phyloP scores from a whole-genome alignment of 2,888 invertebrate genomes.

The Athrips mouffetella region DNA sequence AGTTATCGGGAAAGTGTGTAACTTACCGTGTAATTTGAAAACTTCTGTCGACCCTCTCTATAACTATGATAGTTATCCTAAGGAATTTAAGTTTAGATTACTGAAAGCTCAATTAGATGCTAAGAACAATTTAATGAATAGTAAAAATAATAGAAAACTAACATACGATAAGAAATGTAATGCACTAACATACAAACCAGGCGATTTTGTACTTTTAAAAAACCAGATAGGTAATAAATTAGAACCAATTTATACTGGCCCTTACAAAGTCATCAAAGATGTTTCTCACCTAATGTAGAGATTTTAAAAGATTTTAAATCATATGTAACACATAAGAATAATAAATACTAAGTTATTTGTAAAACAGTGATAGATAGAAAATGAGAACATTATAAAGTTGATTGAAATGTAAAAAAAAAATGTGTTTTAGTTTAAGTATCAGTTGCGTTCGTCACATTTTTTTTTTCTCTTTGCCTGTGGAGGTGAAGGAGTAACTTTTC shows the following conservation, averaged over 20 bases:
- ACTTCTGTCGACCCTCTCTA: constrained; percentile 22
- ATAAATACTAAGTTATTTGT: no score
- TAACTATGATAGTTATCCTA: constrained; percentile 19
- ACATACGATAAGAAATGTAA: constrained; percentile 14
- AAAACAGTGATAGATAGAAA: no score
- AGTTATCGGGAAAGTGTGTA: constrained; percentile 24
- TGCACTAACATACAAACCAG: constrained; percentile 14
- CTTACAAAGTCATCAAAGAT: constrained; percentile 17
- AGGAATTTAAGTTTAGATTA: constrained; percentile 22
- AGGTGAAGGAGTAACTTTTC: no score
- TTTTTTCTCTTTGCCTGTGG: no score
- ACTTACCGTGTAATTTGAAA: constrained; percentile 19
- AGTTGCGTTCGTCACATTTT: no score
- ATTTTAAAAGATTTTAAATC: no score
- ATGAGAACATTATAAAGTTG: no score
- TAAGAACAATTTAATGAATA: constrained; percentile 12
- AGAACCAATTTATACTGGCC: constrained; percentile 16
- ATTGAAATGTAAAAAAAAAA: no score
- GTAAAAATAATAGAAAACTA: constrained; percentile 16
- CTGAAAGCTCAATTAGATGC: constrained; percentile 20
- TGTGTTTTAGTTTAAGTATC: no score
- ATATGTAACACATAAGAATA: no score
- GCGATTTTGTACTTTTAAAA: constrained; percentile 18
- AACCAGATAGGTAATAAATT: constrained; percentile 19
- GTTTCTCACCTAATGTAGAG: constrained; percentile 15